phyloP scores from a whole-genome alignment of 2,113 vertebrate genomes.

The Pseudorectes ferrugineus region DNA sequence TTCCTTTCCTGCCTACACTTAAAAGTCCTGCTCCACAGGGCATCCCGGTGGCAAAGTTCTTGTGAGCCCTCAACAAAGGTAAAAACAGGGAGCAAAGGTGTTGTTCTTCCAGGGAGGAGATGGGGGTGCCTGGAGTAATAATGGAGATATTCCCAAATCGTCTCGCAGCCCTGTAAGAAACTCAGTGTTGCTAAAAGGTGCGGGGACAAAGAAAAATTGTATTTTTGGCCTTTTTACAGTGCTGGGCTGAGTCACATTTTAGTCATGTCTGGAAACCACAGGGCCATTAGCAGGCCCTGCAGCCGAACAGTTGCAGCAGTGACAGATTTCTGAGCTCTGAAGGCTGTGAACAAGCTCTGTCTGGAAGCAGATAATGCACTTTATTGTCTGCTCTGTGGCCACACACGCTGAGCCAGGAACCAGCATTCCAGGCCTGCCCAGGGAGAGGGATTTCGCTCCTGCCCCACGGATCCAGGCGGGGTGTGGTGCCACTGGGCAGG shows the following conservation, averaged over 20 bases:
- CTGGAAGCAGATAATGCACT: not conserved
- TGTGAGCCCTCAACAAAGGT: not conserved
- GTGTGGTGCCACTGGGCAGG: not conserved
- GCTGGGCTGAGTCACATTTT: slow-evolving; percentile 30
- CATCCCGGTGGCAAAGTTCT: not conserved
- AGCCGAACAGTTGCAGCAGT: not conserved
- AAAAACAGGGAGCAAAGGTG: not conserved
- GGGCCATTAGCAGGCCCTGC: not conserved
- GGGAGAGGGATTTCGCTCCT: not conserved
- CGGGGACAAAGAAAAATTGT: not conserved
- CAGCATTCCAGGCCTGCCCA: not conserved
- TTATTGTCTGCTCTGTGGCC: not conserved
- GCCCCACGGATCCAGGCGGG: not conserved
- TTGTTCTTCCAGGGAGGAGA: not conserved
- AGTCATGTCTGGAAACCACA: slow-evolving; percentile 32
- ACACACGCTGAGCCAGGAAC: not conserved
- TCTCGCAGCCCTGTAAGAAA: not conserved
- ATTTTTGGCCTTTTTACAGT: slow-evolving; percentile 1
- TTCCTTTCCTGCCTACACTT: slow-evolving; percentile 26
- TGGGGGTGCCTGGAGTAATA: not conserved
- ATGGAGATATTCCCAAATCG: not conserved
- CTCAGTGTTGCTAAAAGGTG: not conserved
- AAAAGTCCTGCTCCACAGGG: not conserved
- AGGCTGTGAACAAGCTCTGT: not conserved
- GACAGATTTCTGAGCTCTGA: not conserved